phyloP scores from a whole-genome alignment of 2,113 vertebrate genomes.

The Corydoras maculifer region DNA sequence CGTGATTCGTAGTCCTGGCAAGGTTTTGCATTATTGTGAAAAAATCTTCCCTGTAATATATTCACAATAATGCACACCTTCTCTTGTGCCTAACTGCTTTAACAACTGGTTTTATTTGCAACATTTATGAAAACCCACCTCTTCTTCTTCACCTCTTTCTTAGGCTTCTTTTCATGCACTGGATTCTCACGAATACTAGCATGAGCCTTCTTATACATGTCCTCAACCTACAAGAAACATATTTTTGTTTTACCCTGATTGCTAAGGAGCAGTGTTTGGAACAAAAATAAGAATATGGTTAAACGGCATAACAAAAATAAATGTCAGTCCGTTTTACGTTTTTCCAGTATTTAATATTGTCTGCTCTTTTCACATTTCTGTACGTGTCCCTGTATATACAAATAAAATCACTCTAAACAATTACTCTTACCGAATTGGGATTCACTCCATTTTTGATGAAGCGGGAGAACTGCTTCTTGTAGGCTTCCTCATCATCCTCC shows the following conservation, averaged over 20 bases:
- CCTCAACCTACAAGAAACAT: constrained; percentile 73
- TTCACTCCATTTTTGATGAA: constrained; percentile 91
- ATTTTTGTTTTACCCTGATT: too few species aligned
- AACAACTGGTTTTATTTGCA: neutral
- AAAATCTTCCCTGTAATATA: too few species aligned
- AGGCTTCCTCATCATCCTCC: constrained; percentile 94
- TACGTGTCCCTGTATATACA: too few species aligned
- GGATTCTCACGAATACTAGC: constrained; percentile 87
- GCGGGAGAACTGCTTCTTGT: constrained; percentile 96
- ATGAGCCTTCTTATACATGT: constrained; percentile 96
- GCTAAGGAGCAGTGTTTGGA: too few species aligned
- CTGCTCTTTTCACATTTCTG: too few species aligned
- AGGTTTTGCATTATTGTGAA: too few species aligned
- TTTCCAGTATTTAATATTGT: too few species aligned
- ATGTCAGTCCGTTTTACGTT: too few species aligned
- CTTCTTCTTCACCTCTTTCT: constrained; percentile 95
- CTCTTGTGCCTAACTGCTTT: too few species aligned
- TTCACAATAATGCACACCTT: neutral
- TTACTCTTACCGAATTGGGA: constrained; percentile 74
- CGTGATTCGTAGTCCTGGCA: too few species aligned
- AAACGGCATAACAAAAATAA: too few species aligned
- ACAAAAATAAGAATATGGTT: too few species aligned
- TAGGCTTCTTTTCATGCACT: constrained; percentile 94
- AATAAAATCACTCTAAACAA: neutral
- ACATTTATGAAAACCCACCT: constrained; percentile 65